phyloP scores from a whole-genome alignment of 2,888 invertebrate species.

The Siphonodentalium dalli region DNA sequence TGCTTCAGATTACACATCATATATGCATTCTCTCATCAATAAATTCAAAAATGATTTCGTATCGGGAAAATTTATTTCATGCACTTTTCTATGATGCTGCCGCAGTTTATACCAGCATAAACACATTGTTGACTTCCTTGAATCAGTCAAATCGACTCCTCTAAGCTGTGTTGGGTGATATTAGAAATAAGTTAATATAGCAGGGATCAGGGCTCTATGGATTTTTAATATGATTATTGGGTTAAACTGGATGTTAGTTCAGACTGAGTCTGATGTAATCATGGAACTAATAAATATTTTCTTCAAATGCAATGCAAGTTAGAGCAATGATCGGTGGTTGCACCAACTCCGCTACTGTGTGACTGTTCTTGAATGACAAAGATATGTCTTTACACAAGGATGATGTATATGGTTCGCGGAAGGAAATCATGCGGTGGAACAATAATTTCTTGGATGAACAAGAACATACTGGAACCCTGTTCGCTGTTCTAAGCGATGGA shows the following conservation, averaged over 20 bases:
- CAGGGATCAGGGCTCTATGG: conserved; percentile 8
- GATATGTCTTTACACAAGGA: conserved; percentile 2
- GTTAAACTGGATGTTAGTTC: conserved; percentile 14
- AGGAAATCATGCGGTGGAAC: too few relatives aligned
- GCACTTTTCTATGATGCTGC: conserved; percentile 11
- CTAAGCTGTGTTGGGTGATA: conserved; percentile 6
- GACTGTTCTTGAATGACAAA: conserved; percentile 12
- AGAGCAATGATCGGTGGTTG: not conserved
- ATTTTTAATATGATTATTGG: conserved; percentile 18
- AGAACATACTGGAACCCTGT: too few relatives aligned
- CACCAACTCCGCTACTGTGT: not conserved
- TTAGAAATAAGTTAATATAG: conserved; percentile 3
- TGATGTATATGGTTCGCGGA: conserved; percentile 11
- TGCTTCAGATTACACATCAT: conserved; percentile 6
- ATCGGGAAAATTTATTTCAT: conserved; percentile 18
- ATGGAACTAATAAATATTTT: conserved; percentile 1
- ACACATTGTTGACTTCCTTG: conserved; percentile 7
- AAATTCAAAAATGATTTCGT: conserved; percentile 11
- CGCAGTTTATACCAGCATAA: conserved; percentile 4
- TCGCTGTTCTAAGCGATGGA: conserved; percentile 6
- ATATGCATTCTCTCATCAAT: conserved; percentile 2
- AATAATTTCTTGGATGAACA: too few relatives aligned
- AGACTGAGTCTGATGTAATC: not conserved
- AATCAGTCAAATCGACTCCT: conserved; percentile 14
- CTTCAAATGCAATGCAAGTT: not conserved